These are phyloP conservation scores for Chaunax sp. DNA, from an alignment of 2,797 vertebrate species.

Conservation along the genomic window DNA sequence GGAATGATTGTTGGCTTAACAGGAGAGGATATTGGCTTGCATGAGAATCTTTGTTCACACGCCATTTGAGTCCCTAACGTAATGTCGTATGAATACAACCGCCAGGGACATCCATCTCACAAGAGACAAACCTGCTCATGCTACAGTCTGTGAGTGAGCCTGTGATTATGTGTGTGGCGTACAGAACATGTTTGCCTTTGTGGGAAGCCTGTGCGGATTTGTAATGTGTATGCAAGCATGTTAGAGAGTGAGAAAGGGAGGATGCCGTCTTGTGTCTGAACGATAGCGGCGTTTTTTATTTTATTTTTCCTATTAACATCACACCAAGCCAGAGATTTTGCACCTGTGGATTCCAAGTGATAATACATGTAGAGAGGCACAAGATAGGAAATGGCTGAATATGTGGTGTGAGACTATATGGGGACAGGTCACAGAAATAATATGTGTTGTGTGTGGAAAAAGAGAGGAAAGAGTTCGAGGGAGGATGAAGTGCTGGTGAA, in stretches of 20 bases:
- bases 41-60: constrained; percentile 38
- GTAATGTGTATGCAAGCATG: constrained; percentile 6
- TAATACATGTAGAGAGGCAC: constrained; percentile 46
- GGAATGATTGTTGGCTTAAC: constrained; percentile 14
- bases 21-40: constrained; percentile 13
- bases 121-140: constrained; percentile 32
- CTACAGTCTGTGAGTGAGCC: constrained; percentile 10
- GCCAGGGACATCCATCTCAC: constrained; percentile 24
- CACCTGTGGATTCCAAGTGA: constrained; percentile 44
- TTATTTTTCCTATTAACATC: constrained; percentile 41
- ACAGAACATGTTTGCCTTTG: constrained; percentile 19
- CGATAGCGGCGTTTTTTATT: constrained; percentile 18
- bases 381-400: constrained; percentile 48
- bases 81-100: constrained; percentile 32
- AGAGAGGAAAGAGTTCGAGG: constrained; percentile 22
- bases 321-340: constrained; percentile 46
- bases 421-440: constrained; percentile 59
- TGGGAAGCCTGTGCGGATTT: constrained; percentile 9
- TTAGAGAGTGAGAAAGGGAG: constrained; percentile 5
- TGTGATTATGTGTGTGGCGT: background rate
- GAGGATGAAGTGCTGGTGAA: constrained; percentile 35
- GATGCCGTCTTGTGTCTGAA: constrained; percentile 3
- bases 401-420: constrained; percentile 60
- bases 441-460: constrained; percentile 40
- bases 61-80: constrained; percentile 15